A percentile compares a stretch with the other conserved stretches of the same genome.
Evolutionary conservation across 2,797 vertebrate species (phyloP).

Genomic region (Limosa lapponica): DNA sequence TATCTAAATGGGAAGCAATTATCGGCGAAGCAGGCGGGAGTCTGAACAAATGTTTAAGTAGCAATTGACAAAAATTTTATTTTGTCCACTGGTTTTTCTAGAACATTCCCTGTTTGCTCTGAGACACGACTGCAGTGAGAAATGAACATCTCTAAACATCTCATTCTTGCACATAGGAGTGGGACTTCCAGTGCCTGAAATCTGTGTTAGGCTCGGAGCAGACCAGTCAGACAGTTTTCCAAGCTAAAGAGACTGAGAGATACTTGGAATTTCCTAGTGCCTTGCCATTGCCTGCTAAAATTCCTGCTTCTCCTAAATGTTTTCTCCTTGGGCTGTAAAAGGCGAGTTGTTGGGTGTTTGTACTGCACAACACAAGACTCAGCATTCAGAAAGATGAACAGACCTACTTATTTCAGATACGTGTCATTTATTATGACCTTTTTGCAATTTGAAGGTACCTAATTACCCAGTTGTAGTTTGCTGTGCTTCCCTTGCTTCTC

Average conservation of each 20-base stretch:
- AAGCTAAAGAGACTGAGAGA: background rate
- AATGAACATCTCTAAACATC: background rate
- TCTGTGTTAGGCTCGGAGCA: background rate
- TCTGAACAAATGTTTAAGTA: slow-evolving; percentile 35
- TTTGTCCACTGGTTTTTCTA: background rate
- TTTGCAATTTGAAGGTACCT: background rate
- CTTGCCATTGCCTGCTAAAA: background rate
- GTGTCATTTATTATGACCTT: background rate
- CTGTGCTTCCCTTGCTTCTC: background rate
- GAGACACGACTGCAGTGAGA: background rate
- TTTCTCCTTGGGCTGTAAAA: background rate
- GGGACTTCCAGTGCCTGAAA: background rate
- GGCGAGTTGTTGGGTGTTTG: background rate
- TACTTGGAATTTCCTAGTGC: background rate
- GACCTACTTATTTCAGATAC: rapidly evolving
- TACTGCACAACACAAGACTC: background rate
- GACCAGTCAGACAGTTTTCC: background rate
- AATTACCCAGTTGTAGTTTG: background rate
- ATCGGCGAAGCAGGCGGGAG: background rate
- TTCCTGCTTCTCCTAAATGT: background rate
- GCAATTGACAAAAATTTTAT: background rate
- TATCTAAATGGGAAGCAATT: slow-evolving; percentile 43
- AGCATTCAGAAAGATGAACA: background rate
- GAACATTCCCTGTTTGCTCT: background rate
- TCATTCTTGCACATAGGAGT: background rate